Percentiles rank a stretch among this genome's conserved stretches.
Conservation (phyloP, 2,797 vertebrate species). For the Lepidocolaptes lacrymiger region DNA sequence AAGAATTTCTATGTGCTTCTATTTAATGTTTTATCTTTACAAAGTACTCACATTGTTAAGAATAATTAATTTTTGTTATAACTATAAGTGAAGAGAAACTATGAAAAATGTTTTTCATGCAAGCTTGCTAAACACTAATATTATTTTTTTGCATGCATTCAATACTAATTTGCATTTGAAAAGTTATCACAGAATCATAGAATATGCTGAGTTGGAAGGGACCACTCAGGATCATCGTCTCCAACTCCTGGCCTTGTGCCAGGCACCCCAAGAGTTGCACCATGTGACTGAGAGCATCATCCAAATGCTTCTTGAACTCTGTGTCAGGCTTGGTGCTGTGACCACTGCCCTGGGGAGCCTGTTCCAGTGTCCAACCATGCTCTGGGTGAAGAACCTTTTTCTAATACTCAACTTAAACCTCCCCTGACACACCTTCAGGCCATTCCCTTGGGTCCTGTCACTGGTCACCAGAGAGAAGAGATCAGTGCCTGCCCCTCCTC, state of each 20-base stretch:
- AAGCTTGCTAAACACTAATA: background rate
- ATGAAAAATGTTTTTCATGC: background rate
- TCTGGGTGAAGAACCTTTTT: background rate
- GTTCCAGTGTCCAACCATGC: fast-evolving
- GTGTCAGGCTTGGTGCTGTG: background rate
- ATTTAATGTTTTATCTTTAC: background rate
- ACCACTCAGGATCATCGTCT: no score
- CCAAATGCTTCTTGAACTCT: background rate
- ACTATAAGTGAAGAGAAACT: background rate
- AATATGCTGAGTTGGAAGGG: background rate
- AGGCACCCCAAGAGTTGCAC: no score
- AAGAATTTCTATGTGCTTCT: background rate
- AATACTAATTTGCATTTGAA: background rate
- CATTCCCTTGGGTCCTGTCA: fast-evolving
- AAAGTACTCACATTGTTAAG: background rate
- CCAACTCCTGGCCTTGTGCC: background rate
- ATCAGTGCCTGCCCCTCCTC: background rate
- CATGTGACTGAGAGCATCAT: background rate
- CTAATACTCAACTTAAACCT: background rate
- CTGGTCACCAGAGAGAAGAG: background rate
- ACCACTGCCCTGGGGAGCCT: background rate
- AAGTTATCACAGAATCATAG: background rate
- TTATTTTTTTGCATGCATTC: background rate
- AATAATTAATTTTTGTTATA: background rate
- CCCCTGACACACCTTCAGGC: fast-evolving